These are phyloP conservation scores for Harpalus rubripes DNA, from an alignment of 2,888 invertebrate genomes.

Conservation along the genomic window DNA sequence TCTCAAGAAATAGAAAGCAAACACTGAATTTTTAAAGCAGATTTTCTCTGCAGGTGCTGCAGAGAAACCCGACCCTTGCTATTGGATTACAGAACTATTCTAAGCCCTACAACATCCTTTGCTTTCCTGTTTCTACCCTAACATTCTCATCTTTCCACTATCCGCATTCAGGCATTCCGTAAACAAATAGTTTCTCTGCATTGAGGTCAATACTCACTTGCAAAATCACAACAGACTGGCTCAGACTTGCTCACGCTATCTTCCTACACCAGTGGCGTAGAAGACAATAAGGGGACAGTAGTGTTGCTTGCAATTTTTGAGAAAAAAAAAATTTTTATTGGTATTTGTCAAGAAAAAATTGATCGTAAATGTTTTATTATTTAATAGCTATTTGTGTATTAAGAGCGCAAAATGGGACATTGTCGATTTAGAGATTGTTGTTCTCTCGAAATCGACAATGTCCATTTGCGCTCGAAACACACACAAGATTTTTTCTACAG, in stretches of 20 bases:
- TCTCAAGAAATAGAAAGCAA: background rate
- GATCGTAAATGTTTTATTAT: too few relatives aligned
- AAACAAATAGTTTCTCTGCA: conserved; percentile 30
- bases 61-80: conserved; percentile 3
- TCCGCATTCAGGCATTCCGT: conserved; percentile 1
- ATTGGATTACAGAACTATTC: conserved; percentile 33
- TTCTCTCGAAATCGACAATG: too few relatives aligned
- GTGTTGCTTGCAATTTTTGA: too few relatives aligned
- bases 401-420: too few relatives aligned
- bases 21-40: background rate
- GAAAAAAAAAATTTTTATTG: too few relatives aligned
- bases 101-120: conserved; percentile 24
- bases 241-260: conserved; percentile 46
- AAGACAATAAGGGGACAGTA: too few relatives aligned
- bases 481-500: too few relatives aligned
- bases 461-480: too few relatives aligned
- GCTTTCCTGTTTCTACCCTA: background rate
- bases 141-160: conserved; percentile 20
- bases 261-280: background rate
- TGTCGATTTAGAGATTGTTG: too few relatives aligned
- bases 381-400: too few relatives aligned
- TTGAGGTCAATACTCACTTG: conserved; percentile 59
- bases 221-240: conserved; percentile 53
- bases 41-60: background rate
- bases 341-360: too few relatives aligned